These are phyloP conservation scores for Lithophane leautieri DNA, from an alignment of 2,888 invertebrate species.

Conservation along the genomic window DNA sequence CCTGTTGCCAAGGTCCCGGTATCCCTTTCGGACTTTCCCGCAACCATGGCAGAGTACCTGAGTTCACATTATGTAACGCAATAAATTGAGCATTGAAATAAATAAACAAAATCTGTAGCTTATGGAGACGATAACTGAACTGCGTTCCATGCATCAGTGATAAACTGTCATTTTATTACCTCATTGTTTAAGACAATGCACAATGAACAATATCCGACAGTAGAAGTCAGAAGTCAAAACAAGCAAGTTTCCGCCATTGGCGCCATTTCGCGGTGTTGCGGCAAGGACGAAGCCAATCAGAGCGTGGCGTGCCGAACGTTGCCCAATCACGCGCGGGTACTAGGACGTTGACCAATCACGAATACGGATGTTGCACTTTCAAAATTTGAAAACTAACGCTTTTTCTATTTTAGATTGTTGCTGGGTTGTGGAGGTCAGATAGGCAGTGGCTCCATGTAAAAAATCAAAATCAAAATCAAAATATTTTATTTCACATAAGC, in stretches of 20 bases:
- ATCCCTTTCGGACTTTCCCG: no score
- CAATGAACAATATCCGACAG: slow-evolving; percentile 40
- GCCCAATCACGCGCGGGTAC: slow-evolving; percentile 70
- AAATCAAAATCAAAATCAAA: no score
- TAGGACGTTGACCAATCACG: slow-evolving; percentile 51
- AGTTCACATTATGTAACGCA: no score
- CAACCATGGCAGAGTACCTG: no score
- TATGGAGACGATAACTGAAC: not conserved
- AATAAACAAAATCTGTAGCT: not conserved
- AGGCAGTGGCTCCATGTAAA: no score
- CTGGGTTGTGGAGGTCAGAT: no score
- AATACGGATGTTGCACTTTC: slow-evolving; percentile 52
- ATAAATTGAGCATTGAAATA: not conserved
- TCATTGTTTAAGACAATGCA: slow-evolving; percentile 51
- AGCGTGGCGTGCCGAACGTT: slow-evolving; percentile 73
- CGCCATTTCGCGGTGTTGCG: slow-evolving; percentile 43
- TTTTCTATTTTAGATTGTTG: not conserved
- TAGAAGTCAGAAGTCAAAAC: slow-evolving; percentile 22
- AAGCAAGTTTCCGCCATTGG: slow-evolving; percentile 51
- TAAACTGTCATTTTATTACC: slow-evolving; percentile 22
- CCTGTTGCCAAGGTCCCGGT: no score
- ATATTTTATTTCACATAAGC: no score
- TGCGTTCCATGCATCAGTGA: not conserved
- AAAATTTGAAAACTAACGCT: slow-evolving; percentile 37
- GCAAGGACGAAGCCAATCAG: slow-evolving; percentile 79